Evolutionary conservation across 1,140 invertebrate species (phyloP).

Genomic region (Temnothorax longispinosus): DNA sequence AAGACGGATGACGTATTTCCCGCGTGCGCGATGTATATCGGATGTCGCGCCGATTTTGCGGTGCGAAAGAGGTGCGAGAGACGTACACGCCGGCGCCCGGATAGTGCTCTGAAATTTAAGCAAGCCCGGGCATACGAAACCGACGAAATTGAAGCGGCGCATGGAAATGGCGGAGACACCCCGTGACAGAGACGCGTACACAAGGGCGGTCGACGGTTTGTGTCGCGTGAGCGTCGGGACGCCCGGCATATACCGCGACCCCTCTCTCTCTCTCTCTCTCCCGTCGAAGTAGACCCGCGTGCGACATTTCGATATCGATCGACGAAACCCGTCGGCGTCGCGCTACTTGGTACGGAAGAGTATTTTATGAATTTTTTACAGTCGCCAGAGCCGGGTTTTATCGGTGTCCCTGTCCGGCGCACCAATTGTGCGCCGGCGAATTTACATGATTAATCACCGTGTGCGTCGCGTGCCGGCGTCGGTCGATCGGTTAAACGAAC

Average conservation of each 20-base stretch:
- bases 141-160: constrained; percentile 72
- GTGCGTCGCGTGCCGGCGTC: constrained; percentile 65
- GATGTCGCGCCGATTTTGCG: constrained; percentile 26
- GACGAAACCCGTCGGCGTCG: constrained; percentile 51
- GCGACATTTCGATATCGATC: constrained; percentile 63
- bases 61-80: constrained; percentile 23
- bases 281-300: constrained; percentile 28
- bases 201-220: constrained; percentile 3
- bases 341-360: constrained; percentile 64
- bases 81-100: not conserved
- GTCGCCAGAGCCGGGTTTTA: constrained; percentile 54
- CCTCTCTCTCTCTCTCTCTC: not conserved
- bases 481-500: constrained; percentile 66
- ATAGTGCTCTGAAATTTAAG: constrained; percentile 65
- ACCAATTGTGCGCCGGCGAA: constrained; percentile 54
- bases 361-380: constrained; percentile 73
- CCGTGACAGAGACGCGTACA: constrained; percentile 70
- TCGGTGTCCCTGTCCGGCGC: constrained; percentile 44
- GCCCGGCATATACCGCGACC: not conserved
- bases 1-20: constrained; percentile 52
- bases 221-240: constrained; percentile 64
- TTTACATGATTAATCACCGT: constrained; percentile 74
- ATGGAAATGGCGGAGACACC: constrained; percentile 70
- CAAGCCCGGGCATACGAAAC: constrained; percentile 55
- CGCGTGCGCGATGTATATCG: constrained; percentile 19